These are phyloP conservation scores for Pentalonia nigronervosa DNA, from an alignment of 1,140 invertebrate genomes.

Conservation along the genomic window DNA sequence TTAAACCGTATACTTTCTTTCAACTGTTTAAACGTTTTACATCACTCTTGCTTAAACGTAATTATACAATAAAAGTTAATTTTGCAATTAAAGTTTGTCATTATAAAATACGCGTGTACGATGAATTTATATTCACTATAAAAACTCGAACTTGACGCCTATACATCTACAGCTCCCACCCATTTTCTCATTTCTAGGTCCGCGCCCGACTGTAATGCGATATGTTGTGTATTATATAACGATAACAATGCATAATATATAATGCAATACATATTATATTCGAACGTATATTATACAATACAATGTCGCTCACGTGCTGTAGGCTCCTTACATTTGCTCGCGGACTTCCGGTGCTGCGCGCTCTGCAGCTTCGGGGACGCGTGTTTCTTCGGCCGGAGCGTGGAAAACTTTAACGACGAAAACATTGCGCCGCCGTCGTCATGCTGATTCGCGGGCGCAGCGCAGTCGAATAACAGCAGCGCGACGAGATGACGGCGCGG, in stretches of 20 bases:
- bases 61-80: no score
- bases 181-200: no score
- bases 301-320: not conserved
- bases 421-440: constrained; percentile 58
- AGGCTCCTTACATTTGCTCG: constrained; percentile 48
- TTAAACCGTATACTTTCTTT: no score
- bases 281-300: not conserved
- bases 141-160: no score
- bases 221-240: no score
- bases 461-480: not conserved
- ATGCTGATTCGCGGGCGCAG: not conserved
- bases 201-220: no score
- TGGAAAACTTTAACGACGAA: constrained; percentile 59
- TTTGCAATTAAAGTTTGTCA: no score
- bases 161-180: no score
- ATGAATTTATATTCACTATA: no score
- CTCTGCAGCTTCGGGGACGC: not conserved
- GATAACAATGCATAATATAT: not conserved
- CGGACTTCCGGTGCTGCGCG: constrained; percentile 11
- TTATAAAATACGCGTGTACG: no score
- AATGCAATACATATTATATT: not conserved
- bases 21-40: no score
- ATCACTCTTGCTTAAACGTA: no score
- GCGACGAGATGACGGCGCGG: constrained; percentile 10
- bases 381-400: constrained; percentile 45